phyloP scores from a whole-genome alignment of 1,140 invertebrate species.

The Meteorus sp. region DNA sequence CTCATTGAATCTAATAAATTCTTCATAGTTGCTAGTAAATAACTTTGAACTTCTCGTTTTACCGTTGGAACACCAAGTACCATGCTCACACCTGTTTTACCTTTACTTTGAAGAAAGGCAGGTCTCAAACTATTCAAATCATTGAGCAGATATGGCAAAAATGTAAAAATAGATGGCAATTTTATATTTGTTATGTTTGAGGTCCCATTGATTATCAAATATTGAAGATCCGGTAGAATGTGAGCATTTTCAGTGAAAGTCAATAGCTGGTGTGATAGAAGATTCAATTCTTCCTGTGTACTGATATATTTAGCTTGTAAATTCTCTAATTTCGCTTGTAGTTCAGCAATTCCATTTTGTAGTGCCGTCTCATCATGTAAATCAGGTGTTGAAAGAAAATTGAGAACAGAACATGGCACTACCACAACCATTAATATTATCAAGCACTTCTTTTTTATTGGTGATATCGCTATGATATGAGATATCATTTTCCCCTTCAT shows the following conservation, averaged over 20 bases:
- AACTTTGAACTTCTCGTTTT: conserved; percentile 83
- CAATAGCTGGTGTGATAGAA: conserved; percentile 49
- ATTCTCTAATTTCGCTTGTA: conserved; percentile 64
- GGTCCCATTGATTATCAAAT: conserved; percentile 47
- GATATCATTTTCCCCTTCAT: conserved; percentile 39
- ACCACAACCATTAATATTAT: conserved; percentile 45
- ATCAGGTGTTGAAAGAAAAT: conserved; percentile 48
- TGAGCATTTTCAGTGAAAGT: conserved; percentile 48
- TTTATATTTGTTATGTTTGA: conserved; percentile 53
- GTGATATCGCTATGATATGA: conserved; percentile 43
- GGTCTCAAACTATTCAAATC: conserved; percentile 78
- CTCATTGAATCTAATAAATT: conserved; percentile 84
- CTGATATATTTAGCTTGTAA: conserved; percentile 62
- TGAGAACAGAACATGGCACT: conserved; percentile 48
- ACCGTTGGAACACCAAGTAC: conserved; percentile 91
- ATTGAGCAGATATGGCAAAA: conserved; percentile 84
- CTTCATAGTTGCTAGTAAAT: conserved; percentile 84
- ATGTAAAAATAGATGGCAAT: conserved; percentile 80
- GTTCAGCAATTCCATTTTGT: conserved; percentile 63
- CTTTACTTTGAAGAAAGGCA: conserved; percentile 75
- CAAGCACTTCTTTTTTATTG: conserved; percentile 43
- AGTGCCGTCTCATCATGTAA: conserved; percentile 59
- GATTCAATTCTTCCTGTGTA: conserved; percentile 59
- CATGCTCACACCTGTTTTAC: conserved; percentile 74
- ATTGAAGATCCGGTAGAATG: conserved; percentile 50